Base-by-base conservation (phyloP, 2,888 invertebrate species). In the Tachina lurida region DNA sequence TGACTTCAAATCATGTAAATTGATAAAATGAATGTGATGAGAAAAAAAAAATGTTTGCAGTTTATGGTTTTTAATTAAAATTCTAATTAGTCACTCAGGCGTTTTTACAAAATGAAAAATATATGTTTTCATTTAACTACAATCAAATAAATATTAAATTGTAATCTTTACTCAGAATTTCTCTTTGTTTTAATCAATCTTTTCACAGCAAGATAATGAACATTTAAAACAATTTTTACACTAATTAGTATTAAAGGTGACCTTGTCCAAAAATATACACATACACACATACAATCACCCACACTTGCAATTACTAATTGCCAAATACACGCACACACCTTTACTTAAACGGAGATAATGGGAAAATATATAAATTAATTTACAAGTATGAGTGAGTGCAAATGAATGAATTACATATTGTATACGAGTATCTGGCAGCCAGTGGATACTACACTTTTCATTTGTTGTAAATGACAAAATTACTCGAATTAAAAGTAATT, bases 211-310 rank as follows among this genome's bases (percentile, higher is more conserved):
- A 58, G 9, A 12, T 47, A 43, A 78, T 49, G 13, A 67, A 56
- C 58, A 68, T 77, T 39, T 54, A 63, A 79, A 65, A 65, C 22
- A 56, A 65, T 65, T 79, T 79, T 65, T 56, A 76, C 76, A 76
- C 76, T 70, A 79, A 70, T 74, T 78, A 41, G 17, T 31, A 49
- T 75, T 70, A 49, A 71, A 79, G 80, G 31, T 84, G 84, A 84
- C 74, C 79, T 84, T 79, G 70, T 52, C 56, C 45, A 60, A 77
- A 65, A 63, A 71, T 41, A 39, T 15, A 43, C 10, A 31, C 10
- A 22, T 15, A n/a, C 2, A 19, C 9, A 45, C 31, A 58, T 15
- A 22, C n/a, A n/a, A 31, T 13, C 22, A 58, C 52, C 52, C 31
- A 2, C 43, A 45, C 19, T 45, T 45, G 45, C 54, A 71, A 19